Percentiles rank a stretch among this genome's conserved stretches.
These are phyloP conservation scores for Plutella xylostella DNA, from an alignment of 2,888 invertebrate genomes.

Conservation along the genomic window DNA sequence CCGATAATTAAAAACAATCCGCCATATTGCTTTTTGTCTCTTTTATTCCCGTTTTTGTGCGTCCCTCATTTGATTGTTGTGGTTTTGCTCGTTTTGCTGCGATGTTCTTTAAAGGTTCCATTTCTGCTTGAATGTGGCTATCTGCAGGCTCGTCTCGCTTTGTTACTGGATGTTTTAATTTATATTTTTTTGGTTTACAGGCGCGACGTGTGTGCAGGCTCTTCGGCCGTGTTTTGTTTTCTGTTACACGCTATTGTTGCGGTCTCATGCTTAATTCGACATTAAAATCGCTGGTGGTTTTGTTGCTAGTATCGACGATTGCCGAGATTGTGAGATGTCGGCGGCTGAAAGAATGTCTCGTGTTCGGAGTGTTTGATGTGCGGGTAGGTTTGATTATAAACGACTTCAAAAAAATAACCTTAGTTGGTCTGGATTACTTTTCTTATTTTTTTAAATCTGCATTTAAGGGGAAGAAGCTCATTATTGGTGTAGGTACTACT, in stretches of 20 bases:
- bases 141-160: slow-evolving; percentile 39
- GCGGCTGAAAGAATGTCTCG: too few species aligned
- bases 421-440: too few species aligned
- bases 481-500: too few species aligned
- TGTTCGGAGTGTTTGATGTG: not conserved
- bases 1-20: slow-evolving; percentile 71
- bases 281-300: not conserved
- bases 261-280: slow-evolving; percentile 5
- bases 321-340: too few species aligned
- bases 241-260: slow-evolving; percentile 4
- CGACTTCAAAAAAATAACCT: too few species aligned
- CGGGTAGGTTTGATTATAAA: not conserved
- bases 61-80: slow-evolving; percentile 68
- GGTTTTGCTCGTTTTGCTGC: slow-evolving; percentile 42
- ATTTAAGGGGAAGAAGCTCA: too few species aligned
- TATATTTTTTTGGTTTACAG: slow-evolving; percentile 44
- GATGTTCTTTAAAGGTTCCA: slow-evolving; percentile 36
- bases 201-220: slow-evolving; percentile 16
- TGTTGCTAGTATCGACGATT: too few species aligned
- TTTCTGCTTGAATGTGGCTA: slow-evolving; percentile 47
- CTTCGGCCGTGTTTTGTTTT: slow-evolving; percentile 1
- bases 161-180: slow-evolving; percentile 56
- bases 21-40: slow-evolving; percentile 64
- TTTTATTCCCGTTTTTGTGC: slow-evolving; percentile 64
- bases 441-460: too few species aligned